A percentile compares a stretch with the other conserved stretches of the same genome.
phyloP scores from a whole-genome alignment of 2,888 invertebrate genomes.

The Pyralis farinalis region DNA sequence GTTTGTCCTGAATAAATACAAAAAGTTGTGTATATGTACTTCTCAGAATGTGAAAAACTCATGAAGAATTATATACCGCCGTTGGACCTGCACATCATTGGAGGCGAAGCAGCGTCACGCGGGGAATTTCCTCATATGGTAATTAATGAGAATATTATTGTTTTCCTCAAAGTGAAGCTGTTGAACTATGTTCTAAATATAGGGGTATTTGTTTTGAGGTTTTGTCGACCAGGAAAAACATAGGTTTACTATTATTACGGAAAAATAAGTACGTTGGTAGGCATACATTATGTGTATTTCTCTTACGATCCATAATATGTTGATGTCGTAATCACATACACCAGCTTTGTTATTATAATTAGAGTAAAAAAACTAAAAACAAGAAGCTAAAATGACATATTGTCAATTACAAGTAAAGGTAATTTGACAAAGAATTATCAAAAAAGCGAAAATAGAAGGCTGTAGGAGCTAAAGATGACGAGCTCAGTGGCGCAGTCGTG shows the following conservation, averaged over 20 bases:
- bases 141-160: slow-evolving; percentile 17
- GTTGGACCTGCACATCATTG: slow-evolving; percentile 54
- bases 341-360: too few relatives aligned
- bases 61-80: slow-evolving; percentile 37
- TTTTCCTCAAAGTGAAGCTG: background rate
- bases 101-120: slow-evolving; percentile 47
- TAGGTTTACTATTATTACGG: background rate
- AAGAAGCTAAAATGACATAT: too few relatives aligned
- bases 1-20: too few relatives aligned
- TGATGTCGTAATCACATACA: too few relatives aligned
- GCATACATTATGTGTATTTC: background rate
- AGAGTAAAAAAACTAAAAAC: too few relatives aligned
- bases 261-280: background rate
- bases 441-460: too few relatives aligned
- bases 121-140: slow-evolving; percentile 75
- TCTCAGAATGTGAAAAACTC: slow-evolving; percentile 65
- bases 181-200: background rate
- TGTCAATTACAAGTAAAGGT: too few relatives aligned
- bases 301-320: too few relatives aligned
- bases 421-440: too few relatives aligned
- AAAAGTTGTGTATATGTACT: too few relatives aligned
- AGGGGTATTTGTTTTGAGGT: background rate
- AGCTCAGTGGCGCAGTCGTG: too few relatives aligned
- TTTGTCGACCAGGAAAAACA: background rate
- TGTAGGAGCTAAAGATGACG: too few relatives aligned